These are phyloP conservation scores for Eulemur rufifrons DNA, from an alignment of 2,113 vertebrate genomes.

Conservation along the genomic window DNA sequence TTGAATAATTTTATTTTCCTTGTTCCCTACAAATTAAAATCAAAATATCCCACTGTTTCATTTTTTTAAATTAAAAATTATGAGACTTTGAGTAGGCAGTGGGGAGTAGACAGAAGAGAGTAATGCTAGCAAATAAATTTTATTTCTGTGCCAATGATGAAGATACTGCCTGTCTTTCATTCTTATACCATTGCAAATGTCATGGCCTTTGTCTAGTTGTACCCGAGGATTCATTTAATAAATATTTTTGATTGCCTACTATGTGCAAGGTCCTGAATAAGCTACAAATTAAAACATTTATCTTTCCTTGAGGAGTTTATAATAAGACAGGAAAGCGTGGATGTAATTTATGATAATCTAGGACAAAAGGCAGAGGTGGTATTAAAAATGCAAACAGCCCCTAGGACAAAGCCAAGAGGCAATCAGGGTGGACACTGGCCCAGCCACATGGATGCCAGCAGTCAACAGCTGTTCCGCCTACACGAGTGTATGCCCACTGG, in stretches of 20 bases:
- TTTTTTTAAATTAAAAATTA: conserved; percentile 59
- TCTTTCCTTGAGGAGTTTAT: background rate
- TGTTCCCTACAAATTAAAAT: conserved; percentile 45
- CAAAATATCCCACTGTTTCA: conserved; percentile 37
- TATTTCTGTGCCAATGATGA: background rate
- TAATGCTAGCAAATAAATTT: background rate
- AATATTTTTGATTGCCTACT: conserved; percentile 24
- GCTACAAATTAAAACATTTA: background rate
- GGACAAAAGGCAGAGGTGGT: background rate
- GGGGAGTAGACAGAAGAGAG: conserved; percentile 17
- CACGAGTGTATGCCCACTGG: background rate
- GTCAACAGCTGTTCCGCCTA: background rate
- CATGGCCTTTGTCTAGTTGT: background rate
- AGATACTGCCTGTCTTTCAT: background rate
- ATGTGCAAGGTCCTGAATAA: background rate
- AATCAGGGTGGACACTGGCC: background rate
- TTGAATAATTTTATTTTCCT: conserved; percentile 54
- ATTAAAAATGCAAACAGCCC: background rate
- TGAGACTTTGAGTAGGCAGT: conserved; percentile 21
- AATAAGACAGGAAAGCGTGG: background rate
- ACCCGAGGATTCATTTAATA: conserved; percentile 18
- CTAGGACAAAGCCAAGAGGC: background rate
- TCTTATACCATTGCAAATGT: background rate
- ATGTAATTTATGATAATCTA: background rate
- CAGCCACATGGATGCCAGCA: background rate